Evolutionary conservation across 2,888 invertebrate species (phyloP).

Genomic region (Dynastes tityus): DNA sequence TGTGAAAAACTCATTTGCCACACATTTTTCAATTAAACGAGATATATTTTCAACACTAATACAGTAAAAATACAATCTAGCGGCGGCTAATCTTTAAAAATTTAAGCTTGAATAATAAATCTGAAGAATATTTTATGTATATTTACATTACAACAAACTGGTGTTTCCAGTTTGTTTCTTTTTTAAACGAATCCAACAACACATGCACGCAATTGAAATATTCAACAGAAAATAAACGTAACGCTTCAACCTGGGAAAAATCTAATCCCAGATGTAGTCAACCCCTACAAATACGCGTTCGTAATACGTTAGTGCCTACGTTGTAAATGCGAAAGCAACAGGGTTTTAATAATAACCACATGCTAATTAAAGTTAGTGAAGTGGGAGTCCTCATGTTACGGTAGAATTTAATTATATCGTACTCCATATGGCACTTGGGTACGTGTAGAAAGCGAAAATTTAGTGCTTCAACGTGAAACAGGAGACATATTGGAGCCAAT

Average conservation of each 20-base stretch:
- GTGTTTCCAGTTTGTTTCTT: too few species aligned
- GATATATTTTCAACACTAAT: too few species aligned
- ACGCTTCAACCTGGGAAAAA: background rate
- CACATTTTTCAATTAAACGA: too few species aligned
- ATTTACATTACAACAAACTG: too few species aligned
- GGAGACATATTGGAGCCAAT: background rate
- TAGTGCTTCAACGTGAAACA: slow-evolving; percentile 24
- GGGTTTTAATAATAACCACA: slow-evolving; percentile 42
- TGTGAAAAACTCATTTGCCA: too few species aligned
- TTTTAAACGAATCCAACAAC: background rate
- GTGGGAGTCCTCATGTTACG: slow-evolving; percentile 38
- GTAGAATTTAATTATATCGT: slow-evolving; percentile 38
- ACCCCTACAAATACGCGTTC: background rate
- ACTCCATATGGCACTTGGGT: slow-evolving; percentile 15
- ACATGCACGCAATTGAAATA: background rate
- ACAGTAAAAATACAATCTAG: too few species aligned
- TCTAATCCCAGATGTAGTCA: background rate
- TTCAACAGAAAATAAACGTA: slow-evolving; percentile 2
- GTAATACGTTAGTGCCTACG: slow-evolving; percentile 11
- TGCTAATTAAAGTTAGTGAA: slow-evolving; percentile 40
- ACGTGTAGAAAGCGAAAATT: slow-evolving; percentile 20
- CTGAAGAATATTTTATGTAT: too few species aligned
- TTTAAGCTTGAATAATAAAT: too few species aligned
- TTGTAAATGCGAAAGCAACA: slow-evolving; percentile 12
- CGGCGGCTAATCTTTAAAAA: too few species aligned